phyloP scores from a whole-genome alignment of 2,888 invertebrate species.

The Drosophila merina region DNA sequence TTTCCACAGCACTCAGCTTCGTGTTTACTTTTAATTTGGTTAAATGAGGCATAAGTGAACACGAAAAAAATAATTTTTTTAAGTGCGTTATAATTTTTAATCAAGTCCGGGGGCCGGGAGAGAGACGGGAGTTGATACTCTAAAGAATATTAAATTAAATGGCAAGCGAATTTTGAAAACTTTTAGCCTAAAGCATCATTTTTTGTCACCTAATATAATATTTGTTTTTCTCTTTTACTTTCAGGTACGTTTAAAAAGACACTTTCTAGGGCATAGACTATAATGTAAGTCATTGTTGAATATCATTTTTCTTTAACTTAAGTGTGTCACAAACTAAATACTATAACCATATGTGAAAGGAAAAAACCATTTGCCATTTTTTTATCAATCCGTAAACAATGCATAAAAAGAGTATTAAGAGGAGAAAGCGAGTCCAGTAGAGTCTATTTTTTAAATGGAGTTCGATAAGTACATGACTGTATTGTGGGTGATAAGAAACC shows the following conservation, averaged over 20 bases:
- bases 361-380: slow-evolving; percentile 1
- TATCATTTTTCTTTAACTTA: neutral
- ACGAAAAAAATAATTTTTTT: slow-evolving; percentile 58
- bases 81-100: slow-evolving; percentile 75
- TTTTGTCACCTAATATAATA: slow-evolving; percentile 1
- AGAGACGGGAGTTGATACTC: slow-evolving; percentile 22
- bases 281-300: neutral
- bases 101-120: slow-evolving; percentile 61
- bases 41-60: slow-evolving; percentile 77
- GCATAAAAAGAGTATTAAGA: neutral
- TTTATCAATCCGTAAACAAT: slow-evolving; percentile 14
- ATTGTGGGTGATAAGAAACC: neutral
- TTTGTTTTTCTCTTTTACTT: slow-evolving; percentile 36
- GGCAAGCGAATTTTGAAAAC: neutral
- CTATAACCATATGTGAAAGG: neutral
- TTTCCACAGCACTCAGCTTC: slow-evolving; percentile 36
- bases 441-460: slow-evolving; percentile 4
- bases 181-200: neutral
- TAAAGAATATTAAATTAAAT: slow-evolving; percentile 3
- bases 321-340: neutral
- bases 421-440: slow-evolving; percentile 12
- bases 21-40: slow-evolving; percentile 79
- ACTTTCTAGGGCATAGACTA: neutral
- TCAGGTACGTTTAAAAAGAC: slow-evolving; percentile 47
- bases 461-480: slow-evolving; percentile 1